phyloP scores from a whole-genome alignment of 2,888 invertebrate genomes.

The Apeira syringaria region DNA sequence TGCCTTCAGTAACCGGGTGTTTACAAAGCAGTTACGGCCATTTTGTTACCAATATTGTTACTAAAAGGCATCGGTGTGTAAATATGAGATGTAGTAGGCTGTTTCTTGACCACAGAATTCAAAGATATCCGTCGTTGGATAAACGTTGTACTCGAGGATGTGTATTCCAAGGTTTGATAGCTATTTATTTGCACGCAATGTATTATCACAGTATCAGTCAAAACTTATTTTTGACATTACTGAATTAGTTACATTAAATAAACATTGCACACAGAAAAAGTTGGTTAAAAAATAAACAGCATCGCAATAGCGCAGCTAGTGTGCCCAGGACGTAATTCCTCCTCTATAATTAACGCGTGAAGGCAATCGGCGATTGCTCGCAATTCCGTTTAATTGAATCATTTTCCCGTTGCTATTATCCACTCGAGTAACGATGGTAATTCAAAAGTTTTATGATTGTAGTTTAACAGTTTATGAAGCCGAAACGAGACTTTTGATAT shows the following conservation, averaged over 20 bases:
- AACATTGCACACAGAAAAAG: no score
- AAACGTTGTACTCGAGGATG: no score
- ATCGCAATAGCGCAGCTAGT: background rate
- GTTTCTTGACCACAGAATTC: conserved; percentile 13
- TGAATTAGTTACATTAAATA: no score
- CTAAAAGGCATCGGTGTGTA: conserved; percentile 22
- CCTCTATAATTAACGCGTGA: conserved; percentile 5
- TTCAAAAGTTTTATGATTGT: conserved; percentile 3
- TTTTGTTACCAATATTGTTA: conserved; percentile 39
- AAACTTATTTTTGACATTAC: no score
- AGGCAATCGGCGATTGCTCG: conserved; percentile 4
- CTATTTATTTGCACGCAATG: no score
- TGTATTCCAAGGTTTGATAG: no score
- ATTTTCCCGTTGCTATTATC: conserved; percentile 2
- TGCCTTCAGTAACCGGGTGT: conserved; percentile 37
- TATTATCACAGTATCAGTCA: no score
- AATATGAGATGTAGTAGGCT: conserved; percentile 12
- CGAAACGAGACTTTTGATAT: background rate
- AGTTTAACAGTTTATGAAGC: background rate
- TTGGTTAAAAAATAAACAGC: no score
- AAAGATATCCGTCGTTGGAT: background rate
- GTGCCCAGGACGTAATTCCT: background rate
- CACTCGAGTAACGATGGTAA: conserved; percentile 3
- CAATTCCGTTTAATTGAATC: conserved; percentile 6
- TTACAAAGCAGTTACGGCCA: conserved; percentile 42